Conservation (phyloP, 2,797 vertebrate genomes). For the Neosalanx taihuensis region DNA sequence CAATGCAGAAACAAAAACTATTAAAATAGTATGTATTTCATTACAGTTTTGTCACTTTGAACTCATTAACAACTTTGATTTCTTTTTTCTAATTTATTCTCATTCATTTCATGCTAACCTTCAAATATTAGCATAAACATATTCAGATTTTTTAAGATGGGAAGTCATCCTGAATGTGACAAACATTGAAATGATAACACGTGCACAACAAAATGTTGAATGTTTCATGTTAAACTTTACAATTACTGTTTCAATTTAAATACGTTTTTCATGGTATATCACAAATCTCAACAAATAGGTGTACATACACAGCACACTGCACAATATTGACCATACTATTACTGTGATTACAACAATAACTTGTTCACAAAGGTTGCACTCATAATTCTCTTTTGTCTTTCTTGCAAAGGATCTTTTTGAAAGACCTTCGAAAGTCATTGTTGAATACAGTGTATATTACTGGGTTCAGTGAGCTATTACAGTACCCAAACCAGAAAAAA, state of each 20-base stretch:
- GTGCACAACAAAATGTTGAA: no score
- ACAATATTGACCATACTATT: neutral
- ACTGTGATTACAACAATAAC: conserved; percentile 1
- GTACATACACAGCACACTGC: neutral
- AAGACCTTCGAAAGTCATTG: conserved; percentile 88
- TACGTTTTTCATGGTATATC: neutral
- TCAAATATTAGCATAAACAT: neutral
- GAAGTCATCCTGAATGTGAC: no score
- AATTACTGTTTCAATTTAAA: neutral
- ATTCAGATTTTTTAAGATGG: no score
- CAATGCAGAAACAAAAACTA: no score
- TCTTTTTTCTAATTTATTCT: no score
- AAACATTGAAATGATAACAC: no score
- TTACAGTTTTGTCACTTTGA: no score
- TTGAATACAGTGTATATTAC: conserved; percentile 96
- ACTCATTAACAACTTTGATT: no score
- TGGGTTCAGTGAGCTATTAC: conserved; percentile 92
- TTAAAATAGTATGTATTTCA: no score
- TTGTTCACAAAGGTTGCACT: conserved; percentile 4
- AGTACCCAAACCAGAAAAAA: conserved; percentile 96
- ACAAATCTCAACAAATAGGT: neutral
- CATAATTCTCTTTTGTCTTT: conserved; percentile 68
- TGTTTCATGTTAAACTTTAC: no score
- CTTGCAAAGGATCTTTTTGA: conserved; percentile 90
- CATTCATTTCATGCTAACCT: no score